These are phyloP conservation scores for Colletes gigas DNA, from an alignment of 1,140 invertebrate species.

Conservation along the genomic window DNA sequence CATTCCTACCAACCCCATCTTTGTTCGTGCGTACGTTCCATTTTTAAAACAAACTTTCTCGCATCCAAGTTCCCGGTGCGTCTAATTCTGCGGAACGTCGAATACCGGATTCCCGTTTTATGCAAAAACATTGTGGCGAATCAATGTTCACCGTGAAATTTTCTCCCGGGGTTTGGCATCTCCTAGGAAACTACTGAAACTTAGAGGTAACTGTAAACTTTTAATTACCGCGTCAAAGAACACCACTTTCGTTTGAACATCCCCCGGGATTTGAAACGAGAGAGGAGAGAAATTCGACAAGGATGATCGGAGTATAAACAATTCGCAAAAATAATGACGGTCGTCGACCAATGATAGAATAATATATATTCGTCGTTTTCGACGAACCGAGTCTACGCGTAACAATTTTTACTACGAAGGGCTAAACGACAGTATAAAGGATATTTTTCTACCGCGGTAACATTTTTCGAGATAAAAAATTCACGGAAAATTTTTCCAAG, in stretches of 20 bases:
- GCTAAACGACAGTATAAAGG: too few species aligned
- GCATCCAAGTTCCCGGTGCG: not conserved
- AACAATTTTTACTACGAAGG: too few species aligned
- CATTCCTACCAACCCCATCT: not conserved
- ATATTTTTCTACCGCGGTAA: too few species aligned
- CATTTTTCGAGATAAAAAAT: too few species aligned
- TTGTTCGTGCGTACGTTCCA: not conserved
- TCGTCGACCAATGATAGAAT: too few species aligned
- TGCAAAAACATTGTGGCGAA: not conserved
- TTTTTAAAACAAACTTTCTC: conserved; percentile 4
- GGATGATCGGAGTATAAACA: too few species aligned
- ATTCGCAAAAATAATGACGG: too few species aligned
- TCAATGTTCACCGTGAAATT: conserved; percentile 14
- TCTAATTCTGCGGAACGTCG: not conserved
- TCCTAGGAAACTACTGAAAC: not conserved
- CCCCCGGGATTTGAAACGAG: not conserved
- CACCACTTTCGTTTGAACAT: not conserved
- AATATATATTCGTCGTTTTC: too few species aligned
- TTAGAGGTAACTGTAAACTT: conserved; percentile 9
- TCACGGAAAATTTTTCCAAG: too few species aligned
- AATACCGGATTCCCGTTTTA: not conserved
- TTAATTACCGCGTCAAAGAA: not conserved
- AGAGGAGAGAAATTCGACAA: too few species aligned
- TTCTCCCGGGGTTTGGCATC: not conserved
- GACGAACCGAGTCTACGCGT: too few species aligned